Conservation (phyloP, 2,113 vertebrate species). For the Myodes glareolus region DNA sequence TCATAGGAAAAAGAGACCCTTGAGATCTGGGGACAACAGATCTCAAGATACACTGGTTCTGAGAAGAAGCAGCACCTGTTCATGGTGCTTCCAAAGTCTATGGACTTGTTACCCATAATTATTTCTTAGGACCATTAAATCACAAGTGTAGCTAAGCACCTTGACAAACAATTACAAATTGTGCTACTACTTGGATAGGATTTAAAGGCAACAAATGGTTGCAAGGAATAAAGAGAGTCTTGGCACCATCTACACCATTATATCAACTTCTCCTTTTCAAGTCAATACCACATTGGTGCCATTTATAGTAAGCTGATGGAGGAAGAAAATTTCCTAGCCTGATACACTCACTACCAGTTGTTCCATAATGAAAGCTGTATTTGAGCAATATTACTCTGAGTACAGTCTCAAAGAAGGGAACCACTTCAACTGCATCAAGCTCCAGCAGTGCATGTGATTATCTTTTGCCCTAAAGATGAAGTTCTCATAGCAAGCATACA, state of each 20-base stretch:
- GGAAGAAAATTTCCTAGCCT: not conserved
- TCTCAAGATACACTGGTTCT: not conserved
- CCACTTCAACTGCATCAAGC: not conserved
- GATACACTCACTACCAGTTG: not conserved
- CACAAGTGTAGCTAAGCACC: not conserved
- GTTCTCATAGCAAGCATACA: not conserved
- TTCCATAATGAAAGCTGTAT: not conserved
- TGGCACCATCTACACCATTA: not conserved
- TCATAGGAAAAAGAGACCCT: not conserved
- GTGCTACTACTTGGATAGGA: not conserved
- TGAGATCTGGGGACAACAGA: not conserved
- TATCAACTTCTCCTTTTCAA: not conserved
- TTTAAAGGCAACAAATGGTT: not conserved
- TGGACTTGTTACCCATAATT: not conserved
- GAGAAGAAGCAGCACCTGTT: fast-evolving
- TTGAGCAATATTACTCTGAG: not conserved
- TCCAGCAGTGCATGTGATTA: not conserved
- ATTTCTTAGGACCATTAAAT: not conserved
- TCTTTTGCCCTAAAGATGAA: not conserved
- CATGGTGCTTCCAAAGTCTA: not conserved
- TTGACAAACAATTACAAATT: not conserved
- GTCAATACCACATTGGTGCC: not conserved
- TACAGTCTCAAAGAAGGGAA: not conserved
- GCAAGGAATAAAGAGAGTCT: not conserved
- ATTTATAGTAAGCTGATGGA: not conserved